These are phyloP conservation scores for Drosophila falleni DNA, from an alignment of 2,888 invertebrate species.

Conservation along the genomic window DNA sequence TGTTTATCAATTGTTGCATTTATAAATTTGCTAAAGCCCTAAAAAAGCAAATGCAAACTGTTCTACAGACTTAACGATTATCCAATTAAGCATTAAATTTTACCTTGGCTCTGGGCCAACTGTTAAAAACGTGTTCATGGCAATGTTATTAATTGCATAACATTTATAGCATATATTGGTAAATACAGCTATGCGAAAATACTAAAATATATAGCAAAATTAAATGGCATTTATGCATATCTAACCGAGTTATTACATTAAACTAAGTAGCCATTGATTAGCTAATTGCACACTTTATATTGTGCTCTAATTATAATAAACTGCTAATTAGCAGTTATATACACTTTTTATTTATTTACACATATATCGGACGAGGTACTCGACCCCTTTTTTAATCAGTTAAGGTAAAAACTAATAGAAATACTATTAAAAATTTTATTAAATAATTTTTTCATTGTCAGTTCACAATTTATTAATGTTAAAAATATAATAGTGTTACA, in stretches of 20 bases:
- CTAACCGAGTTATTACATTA: neutral
- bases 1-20: neutral
- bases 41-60: neutral
- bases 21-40: neutral
- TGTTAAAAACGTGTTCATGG: neutral
- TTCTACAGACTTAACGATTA: neutral
- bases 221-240: slow-evolving; percentile 1
- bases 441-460: slow-evolving; percentile 7
- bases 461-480: neutral
- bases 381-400: neutral
- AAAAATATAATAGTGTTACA: neutral
- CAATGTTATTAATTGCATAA: slow-evolving; percentile 3
- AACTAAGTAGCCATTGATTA: slow-evolving; percentile 12
- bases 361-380: neutral
- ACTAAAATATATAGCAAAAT: slow-evolving; percentile 4
- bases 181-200: neutral
- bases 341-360: neutral
- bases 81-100: neutral
- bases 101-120: neutral
- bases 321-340: neutral
- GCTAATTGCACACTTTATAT: slow-evolving; percentile 26
- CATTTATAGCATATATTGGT: neutral
- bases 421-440: too few species aligned
- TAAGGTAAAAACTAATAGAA: too few species aligned
- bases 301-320: neutral